phyloP scores from a whole-genome alignment of 2,888 invertebrate genomes.

The Tetranychus piercei region DNA sequence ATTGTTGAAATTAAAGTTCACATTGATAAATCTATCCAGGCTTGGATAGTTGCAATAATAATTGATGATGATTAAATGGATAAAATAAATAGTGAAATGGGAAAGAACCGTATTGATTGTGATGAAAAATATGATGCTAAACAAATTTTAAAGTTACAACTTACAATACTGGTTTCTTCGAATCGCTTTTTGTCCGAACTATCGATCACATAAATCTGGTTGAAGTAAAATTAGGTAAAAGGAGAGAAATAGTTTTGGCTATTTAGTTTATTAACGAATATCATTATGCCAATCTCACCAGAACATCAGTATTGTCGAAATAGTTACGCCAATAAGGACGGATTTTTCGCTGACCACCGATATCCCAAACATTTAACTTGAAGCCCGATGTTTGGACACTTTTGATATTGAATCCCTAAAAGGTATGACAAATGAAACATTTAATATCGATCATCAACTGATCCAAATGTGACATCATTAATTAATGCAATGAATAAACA shows the following conservation, averaged over 20 bases:
- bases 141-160: neutral
- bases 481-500: no score
- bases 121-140: no score
- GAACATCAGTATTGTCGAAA: constrained; percentile 94
- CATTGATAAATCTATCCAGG: no score
- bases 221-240: neutral
- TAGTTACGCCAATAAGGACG: constrained; percentile 98
- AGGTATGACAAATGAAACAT: neutral
- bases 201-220: constrained; percentile 92
- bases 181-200: constrained; percentile 78
- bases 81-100: no score
- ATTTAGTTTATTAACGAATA: no score
- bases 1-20: neutral
- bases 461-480: neutral
- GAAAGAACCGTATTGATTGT: no score
- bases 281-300: constrained; percentile 43
- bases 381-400: constrained; percentile 88
- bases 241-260: no score
- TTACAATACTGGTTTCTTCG: constrained; percentile 63
- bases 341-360: constrained; percentile 94
- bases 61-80: no score
- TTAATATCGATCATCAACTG: neutral
- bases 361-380: constrained; percentile 97
- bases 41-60: no score
- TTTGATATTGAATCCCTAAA: constrained; percentile 84